These are phyloP conservation scores for Phymorhynchus buccinoides DNA, from an alignment of 1,140 invertebrate genomes.

Conservation along the genomic window DNA sequence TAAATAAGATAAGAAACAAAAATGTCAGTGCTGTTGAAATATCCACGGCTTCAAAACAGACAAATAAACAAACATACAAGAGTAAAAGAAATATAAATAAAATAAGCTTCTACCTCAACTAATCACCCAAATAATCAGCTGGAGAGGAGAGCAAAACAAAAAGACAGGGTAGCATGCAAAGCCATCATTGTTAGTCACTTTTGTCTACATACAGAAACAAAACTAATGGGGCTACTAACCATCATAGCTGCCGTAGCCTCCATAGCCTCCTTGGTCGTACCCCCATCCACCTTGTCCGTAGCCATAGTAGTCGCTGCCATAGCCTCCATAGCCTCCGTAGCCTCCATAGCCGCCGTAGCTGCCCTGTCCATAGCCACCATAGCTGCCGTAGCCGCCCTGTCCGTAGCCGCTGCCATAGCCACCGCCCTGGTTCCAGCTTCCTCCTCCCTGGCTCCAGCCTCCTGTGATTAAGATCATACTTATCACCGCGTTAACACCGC, in stretches of 20 bases:
- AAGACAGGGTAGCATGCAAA: not conserved
- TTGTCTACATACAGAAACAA: not conserved
- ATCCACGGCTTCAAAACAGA: not conserved
- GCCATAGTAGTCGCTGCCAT: constrained; percentile 49
- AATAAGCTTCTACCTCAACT: not conserved
- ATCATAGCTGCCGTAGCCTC: constrained; percentile 50
- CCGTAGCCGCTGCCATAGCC: constrained; percentile 45
- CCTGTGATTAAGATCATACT: too few species aligned
- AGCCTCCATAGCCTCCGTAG: constrained; percentile 52
- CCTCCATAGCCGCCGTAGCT: constrained; percentile 44
- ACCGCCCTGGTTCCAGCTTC: constrained; percentile 35
- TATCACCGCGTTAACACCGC: too few species aligned
- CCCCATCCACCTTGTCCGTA: constrained; percentile 57
- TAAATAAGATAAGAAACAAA: not conserved
- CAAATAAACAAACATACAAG: not conserved
- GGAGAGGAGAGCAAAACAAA: not conserved
- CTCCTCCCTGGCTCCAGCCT: constrained; percentile 24
- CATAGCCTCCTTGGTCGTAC: constrained; percentile 56
- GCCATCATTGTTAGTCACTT: not conserved
- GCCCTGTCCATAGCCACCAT: constrained; percentile 45
- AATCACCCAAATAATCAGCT: not conserved
- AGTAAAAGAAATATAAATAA: too few species aligned
- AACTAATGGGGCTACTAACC: not conserved
- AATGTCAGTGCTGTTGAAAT: not conserved
- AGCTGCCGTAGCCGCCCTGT: constrained; percentile 51